These are phyloP conservation scores for Trematomus bernacchii DNA, from an alignment of 2,797 vertebrate genomes.

Conservation along the genomic window DNA sequence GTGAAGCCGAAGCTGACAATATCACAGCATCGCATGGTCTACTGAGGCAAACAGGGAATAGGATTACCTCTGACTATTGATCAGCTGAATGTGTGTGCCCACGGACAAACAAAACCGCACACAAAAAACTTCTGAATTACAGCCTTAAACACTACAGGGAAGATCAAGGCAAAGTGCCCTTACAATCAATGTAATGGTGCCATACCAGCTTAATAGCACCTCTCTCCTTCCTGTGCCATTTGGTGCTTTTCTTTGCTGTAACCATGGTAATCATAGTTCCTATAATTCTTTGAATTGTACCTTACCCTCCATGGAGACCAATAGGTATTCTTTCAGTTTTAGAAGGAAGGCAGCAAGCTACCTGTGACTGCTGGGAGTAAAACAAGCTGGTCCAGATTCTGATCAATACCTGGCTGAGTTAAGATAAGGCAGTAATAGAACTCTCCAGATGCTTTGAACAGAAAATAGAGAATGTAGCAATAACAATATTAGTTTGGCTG, in stretches of 20 bases:
- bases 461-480: constrained; percentile 21
- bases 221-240: constrained; percentile 44
- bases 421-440: constrained; percentile 32
- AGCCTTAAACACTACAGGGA: constrained; percentile 26
- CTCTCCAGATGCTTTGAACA: constrained; percentile 14
- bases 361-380: constrained; percentile 21
- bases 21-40: constrained; percentile 46
- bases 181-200: constrained; percentile 46
- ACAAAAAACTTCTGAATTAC: constrained; percentile 31
- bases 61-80: constrained; percentile 53
- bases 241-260: constrained; percentile 43
- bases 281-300: constrained; percentile 43
- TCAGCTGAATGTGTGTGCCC: background rate
- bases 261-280: constrained; percentile 49
- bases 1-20: constrained; percentile 54
- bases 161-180: constrained; percentile 41
- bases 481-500: constrained; percentile 37
- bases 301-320: background rate
- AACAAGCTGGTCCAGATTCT: constrained; percentile 7
- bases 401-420: constrained; percentile 45
- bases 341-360: constrained; percentile 24
- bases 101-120: constrained; percentile 1
- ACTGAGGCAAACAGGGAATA: constrained; percentile 46
- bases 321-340: constrained; percentile 23
- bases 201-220: constrained; percentile 44